Base-by-base conservation (phyloP, 2,888 invertebrate genomes). In the Rhyacophila evoluta region DNA sequence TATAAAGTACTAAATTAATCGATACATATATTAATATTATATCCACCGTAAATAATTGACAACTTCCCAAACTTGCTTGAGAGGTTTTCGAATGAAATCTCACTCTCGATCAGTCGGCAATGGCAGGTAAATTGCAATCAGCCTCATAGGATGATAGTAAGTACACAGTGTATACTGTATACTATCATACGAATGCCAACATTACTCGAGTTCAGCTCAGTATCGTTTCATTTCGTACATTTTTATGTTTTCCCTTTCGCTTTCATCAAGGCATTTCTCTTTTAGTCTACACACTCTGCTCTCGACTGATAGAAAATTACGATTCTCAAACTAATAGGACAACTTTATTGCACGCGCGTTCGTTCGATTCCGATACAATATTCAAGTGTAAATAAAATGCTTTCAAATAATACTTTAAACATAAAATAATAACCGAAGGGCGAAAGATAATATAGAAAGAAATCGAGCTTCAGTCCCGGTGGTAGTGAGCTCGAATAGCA, bases 161-260 rank as follows among this genome's bases (percentile, higher is more conserved):
- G n/a, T n/a, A 12, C 39, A 39, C 4, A 2, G 15, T 15, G 3
- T 15, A 15, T 5, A 39, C 5, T 12, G 11, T 39, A n/a, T n/a
- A n/a, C n/a, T n/a, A n/a, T n/a, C n/a, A n/a, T n/a, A n/a, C n/a
- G n/a, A n/a, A n/a, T n/a, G n/a, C n/a, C n/a, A n/a, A n/a, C n/a
- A n/a, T n/a, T n/a, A n/a, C n/a, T n/a, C n/a, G 8, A 25, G 25
- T 19, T 19, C 2, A 41, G 19, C 4, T 15, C 25, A 10, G 25
- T 55, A 55, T 55, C 19, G 41, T 19, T 41, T 41, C 41, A 19
- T 19, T 55, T 55, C 55, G 39, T 37, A 55, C 55, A 77, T 72
- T 77, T 77, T 77, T 55, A 72, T 69, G 39, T 29, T 72, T 77
- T 80, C 67, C 80, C 80, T 80, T 80, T 80, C 80, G 80, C 76